A percentile compares a stretch with the other conserved stretches of the same genome.
These are phyloP conservation scores for Pararge aegeria DNA, from an alignment of 1,140 invertebrate genomes.

Conservation along the genomic window DNA sequence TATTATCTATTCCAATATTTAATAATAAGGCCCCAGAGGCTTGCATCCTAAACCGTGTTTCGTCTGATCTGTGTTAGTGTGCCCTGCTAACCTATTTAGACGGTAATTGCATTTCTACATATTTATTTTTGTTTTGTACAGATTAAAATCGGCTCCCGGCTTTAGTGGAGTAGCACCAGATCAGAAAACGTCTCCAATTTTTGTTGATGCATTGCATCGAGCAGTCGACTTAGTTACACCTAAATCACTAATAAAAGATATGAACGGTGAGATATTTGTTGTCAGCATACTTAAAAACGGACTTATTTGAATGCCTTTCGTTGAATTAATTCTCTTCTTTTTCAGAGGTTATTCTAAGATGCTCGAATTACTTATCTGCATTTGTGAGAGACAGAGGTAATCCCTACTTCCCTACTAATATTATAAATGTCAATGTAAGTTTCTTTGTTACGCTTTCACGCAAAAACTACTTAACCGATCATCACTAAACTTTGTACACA, in stretches of 20 bases:
- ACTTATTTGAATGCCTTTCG: background rate
- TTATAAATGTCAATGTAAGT: too few species aligned
- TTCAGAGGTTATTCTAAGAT: slow-evolving; percentile 52
- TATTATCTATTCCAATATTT: too few species aligned
- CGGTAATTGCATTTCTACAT: too few species aligned
- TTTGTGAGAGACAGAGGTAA: slow-evolving; percentile 58
- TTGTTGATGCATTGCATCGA: slow-evolving; percentile 41
- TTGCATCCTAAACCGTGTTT: too few species aligned
- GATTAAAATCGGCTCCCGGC: slow-evolving; percentile 54
- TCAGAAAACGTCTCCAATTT: slow-evolving; percentile 35
- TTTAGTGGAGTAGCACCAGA: slow-evolving; percentile 39
- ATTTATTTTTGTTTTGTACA: slow-evolving; percentile 26
- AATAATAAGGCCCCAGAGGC: too few species aligned
- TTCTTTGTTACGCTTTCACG: too few species aligned
- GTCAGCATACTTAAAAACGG: background rate
- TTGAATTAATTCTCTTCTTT: slow-evolving; percentile 11
- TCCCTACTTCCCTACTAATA: too few species aligned
- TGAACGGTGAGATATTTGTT: slow-evolving; percentile 39
- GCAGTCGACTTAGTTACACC: slow-evolving; percentile 48
- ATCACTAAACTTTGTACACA: too few species aligned
- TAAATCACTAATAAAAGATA: slow-evolving; percentile 38
- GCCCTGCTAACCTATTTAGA: too few species aligned
- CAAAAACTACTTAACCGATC: too few species aligned
- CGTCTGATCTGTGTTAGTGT: too few species aligned
- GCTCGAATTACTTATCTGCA: slow-evolving; percentile 56